Evolutionary conservation across 2,797 vertebrate genomes (phyloP).

Genomic region (Halcyon badia): DNA sequence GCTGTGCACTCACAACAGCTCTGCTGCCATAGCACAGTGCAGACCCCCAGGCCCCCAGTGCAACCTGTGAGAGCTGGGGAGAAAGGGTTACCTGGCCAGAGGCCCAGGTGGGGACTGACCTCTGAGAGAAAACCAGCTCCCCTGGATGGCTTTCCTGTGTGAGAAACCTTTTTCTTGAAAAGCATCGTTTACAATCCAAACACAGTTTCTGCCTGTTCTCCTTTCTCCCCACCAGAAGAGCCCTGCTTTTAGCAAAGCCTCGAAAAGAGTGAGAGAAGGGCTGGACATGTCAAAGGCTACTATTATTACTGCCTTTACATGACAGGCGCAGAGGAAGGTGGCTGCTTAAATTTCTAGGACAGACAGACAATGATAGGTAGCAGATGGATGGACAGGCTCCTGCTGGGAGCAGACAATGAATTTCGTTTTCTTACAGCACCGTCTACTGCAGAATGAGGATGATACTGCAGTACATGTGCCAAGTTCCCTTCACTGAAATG

Average conservation of each 20-base stretch:
- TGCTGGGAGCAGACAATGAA: constrained; percentile 54
- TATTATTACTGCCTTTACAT: constrained; percentile 5
- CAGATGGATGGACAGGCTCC: constrained; percentile 51
- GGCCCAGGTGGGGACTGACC: background rate
- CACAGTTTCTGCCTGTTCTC: background rate
- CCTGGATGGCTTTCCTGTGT: background rate
- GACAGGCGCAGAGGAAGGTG: background rate
- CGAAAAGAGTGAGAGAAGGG: background rate
- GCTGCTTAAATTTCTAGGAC: constrained; percentile 47
- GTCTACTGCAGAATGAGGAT: constrained; percentile 45
- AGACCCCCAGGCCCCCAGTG: background rate
- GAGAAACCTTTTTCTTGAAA: background rate
- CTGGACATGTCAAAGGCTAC: constrained; percentile 20
- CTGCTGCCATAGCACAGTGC: background rate
- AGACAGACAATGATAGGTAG: constrained; percentile 53
- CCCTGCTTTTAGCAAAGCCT: background rate
- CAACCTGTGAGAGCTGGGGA: background rate
- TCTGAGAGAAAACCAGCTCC: background rate
- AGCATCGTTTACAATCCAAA: background rate
- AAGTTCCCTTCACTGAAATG: constrained; percentile 18
- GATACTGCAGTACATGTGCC: constrained; percentile 60
- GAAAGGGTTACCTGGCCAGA: background rate
- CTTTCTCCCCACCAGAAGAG: background rate
- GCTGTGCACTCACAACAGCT: background rate
- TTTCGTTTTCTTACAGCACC: constrained; percentile 48